Base-by-base conservation (phyloP, 2,888 invertebrate species). In the Sinelater perroti region DNA sequence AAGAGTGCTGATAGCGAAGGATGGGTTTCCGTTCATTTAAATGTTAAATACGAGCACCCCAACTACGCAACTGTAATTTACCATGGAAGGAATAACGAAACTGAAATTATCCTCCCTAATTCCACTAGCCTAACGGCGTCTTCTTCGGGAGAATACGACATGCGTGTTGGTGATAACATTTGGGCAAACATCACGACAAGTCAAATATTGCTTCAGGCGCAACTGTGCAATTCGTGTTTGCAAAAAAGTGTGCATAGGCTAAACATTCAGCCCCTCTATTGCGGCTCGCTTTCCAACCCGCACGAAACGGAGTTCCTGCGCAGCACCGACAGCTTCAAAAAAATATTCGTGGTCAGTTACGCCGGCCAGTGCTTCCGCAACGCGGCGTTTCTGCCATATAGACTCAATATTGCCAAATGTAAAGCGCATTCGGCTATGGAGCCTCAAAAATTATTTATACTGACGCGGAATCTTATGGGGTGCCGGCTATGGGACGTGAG, bases 41-140 rank as follows among this genome's bases (percentile, higher is more conserved):
- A 54, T 38, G 55, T 56, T 33, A 60, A 59, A 52, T 62, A 54
- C 17, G 64, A 64, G 20, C 62, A 64, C 57, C 64, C 64, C 5
- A 59, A 62, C 20, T 64, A 56, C 18, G 55, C 61, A 6, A 62
- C 58, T 1, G 53, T 62, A 31, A 35, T 47, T 3, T 60, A 50
- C 36, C 26, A 61, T 13, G 59, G 60, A 13, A 11, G 2, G 6
- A 28, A 26, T 17, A 42, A 46, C 5, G 14, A 46, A 13, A 28
- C 28, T 1, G 52, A 57, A 13, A 26, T 61, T 35, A 33, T 45
- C 7, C 20, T 54, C 8, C 61, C 61, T 5, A 51, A 50, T 24
- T 26, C 54, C 21, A 20, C 51, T 7, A 47, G 6, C 3, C 11
- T 61, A n/a, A 20, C 30, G 14, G 31, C 42, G 10, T 14, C 53